A percentile compares a stretch with the other conserved stretches of the same genome.
These are phyloP conservation scores for Anthonomus grandis DNA, from an alignment of 1,140 invertebrate species.

Conservation along the genomic window DNA sequence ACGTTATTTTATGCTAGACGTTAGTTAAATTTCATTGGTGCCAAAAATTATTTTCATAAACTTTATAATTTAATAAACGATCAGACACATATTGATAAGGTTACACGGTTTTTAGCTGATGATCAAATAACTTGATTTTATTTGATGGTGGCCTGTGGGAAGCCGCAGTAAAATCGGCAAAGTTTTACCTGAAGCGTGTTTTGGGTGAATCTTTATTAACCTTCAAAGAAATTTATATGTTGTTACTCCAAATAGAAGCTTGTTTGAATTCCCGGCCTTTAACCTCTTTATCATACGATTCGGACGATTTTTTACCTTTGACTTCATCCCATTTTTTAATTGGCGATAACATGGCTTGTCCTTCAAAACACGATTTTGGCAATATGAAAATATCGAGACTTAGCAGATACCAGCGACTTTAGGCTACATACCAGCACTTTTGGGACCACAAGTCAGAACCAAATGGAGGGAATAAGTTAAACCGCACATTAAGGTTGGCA, in stretches of 20 bases:
- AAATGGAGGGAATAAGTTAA: neutral
- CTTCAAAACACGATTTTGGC: neutral
- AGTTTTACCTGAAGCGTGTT: slow-evolving; percentile 26
- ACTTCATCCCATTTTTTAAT: neutral
- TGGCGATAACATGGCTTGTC: neutral
- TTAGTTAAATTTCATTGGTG: slow-evolving; percentile 45
- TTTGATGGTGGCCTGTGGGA: slow-evolving; percentile 22
- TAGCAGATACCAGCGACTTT: neutral
- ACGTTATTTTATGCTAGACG: slow-evolving; percentile 43
- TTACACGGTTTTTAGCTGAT: no score
- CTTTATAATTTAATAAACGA: neutral
- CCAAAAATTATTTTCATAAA: no score
- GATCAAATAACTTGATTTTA: neutral
- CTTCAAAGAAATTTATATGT: slow-evolving; percentile 17
- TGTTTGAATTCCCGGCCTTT: no score
- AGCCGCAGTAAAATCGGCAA: slow-evolving; percentile 15
- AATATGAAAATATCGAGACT: neutral
- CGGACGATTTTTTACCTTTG: no score
- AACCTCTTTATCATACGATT: no score
- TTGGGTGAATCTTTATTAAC: slow-evolving; percentile 23
- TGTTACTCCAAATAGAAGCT: slow-evolving; percentile 12
- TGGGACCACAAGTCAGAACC: neutral
- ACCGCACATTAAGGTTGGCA: neutral
- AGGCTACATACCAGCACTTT: neutral
- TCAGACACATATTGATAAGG: neutral